Evolutionary conservation across 2,113 vertebrate species (phyloP), one percentile per base, ranked within the genome.

Genomic region (Corythoichthys haematopterus): DNA sequence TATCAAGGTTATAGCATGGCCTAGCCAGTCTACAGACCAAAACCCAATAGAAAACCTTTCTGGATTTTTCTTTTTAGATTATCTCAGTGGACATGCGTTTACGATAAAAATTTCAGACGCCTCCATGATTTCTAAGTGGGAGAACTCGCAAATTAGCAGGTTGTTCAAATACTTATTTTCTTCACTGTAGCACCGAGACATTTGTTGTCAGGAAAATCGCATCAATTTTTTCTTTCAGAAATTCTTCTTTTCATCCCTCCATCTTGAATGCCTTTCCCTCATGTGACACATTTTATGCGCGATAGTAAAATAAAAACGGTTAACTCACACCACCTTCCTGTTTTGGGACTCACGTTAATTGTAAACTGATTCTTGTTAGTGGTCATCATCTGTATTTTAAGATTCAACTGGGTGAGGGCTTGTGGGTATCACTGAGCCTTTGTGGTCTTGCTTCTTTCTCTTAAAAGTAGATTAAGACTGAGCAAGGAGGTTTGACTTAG

Each of bases 221-320:
- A 28, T 28, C 20, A 28, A 60, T 48, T 55, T 10, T n/a, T 13
- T 1, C 4, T 65, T 70, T 64, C 43, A 4, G 33, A 6, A 40
- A 6, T 14, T 72, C n/a, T 20, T 73, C 56, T 38, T 56, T 45
- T 68, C 66, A 70, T 71, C 56, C 62, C 28, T 64, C 20, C 38
- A 40, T 55, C 57, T 74, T 61, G 40, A 43, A 43, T 43, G 43
- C 36, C 53, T n/a, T 58, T 48, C 64, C 6, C 51, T 68, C 61
- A 69, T 72, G 68, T 85, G 79, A 80, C 71, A 72, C 69, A 69
- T 15, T 70, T 55, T 15, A 43, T 51, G 15, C 2, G 2, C 56
- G 68, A 60, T 53, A 46, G 36, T 65, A 76, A 83, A 84, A 83
- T 73, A 62, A 85, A 66, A 62, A 37, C 58, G 13, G 33, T 78